Evolutionary conservation across 2,797 vertebrate species (phyloP).

Genomic region (Premnoplex brunnescens): DNA sequence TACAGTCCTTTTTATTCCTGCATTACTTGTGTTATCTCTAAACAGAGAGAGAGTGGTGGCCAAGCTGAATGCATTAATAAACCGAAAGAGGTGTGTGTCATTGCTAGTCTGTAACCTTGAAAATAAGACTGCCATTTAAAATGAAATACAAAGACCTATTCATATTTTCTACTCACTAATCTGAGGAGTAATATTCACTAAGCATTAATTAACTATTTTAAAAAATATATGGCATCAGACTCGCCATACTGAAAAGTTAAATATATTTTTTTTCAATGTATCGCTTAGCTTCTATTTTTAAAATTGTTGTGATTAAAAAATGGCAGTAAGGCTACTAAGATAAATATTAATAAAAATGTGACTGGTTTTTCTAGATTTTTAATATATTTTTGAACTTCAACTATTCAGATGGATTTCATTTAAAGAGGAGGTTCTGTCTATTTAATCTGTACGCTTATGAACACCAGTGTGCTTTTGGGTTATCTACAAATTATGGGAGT

Average conservation of each 20-base stretch:
- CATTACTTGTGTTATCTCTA: neutral
- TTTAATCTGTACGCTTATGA: conserved; percentile 64
- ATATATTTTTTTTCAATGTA: neutral
- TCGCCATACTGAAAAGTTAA: neutral
- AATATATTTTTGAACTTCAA: conserved; percentile 57
- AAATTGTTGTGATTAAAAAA: conserved; percentile 20
- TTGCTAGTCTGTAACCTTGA: neutral
- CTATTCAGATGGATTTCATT: conserved; percentile 62
- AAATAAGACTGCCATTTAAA: neutral
- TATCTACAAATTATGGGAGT: conserved; percentile 64
- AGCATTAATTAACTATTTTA: neutral
- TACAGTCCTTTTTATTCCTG: neutral
- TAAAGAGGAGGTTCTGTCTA: conserved; percentile 67
- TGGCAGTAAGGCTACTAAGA: neutral
- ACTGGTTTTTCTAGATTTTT: conserved; percentile 42
- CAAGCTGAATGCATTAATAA: neutral
- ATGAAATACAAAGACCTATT: neutral
- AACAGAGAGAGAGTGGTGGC: neutral
- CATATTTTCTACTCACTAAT: neutral
- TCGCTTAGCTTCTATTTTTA: neutral
- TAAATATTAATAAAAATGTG: conserved; percentile 64
- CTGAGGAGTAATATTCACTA: neutral
- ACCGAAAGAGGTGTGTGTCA: neutral
- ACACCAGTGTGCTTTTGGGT: conserved; percentile 65
- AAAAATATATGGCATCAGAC: neutral